Percentiles rank a stretch among this genome's conserved stretches.
These are phyloP conservation scores for Brachionus rubens DNA, from an alignment of 1,140 invertebrate species.

Conservation along the genomic window DNA sequence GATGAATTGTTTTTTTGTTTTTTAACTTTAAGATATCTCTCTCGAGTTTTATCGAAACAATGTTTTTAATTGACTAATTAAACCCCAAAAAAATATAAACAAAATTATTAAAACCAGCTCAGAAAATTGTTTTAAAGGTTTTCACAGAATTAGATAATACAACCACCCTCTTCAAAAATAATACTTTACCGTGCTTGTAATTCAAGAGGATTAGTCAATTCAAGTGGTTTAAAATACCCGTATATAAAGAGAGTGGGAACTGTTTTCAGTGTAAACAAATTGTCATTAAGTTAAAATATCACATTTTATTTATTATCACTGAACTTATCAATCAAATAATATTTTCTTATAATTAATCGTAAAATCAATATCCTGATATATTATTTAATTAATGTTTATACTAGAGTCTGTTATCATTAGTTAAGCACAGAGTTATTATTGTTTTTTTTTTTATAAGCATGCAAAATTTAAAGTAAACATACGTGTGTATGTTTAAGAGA, in stretches of 20 bases:
- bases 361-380: too few relatives aligned
- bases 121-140: constrained; percentile 36
- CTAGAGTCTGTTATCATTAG: background rate
- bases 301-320: too few relatives aligned
- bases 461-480: constrained; percentile 14
- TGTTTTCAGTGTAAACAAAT: too few relatives aligned
- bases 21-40: too few relatives aligned
- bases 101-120: background rate
- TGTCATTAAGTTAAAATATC: too few relatives aligned
- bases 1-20: too few relatives aligned
- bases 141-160: constrained; percentile 18
- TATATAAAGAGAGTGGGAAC: background rate
- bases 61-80: constrained; percentile 11
- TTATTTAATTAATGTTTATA: background rate
- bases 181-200: background rate
- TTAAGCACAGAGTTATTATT: background rate
- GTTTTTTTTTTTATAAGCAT: background rate
- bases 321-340: too few relatives aligned
- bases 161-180: constrained; percentile 5
- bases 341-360: too few relatives aligned
- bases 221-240: constrained; percentile 1
- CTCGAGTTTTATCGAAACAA: background rate
- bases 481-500: background rate
- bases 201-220: constrained; percentile 21
- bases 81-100: background rate